Evolutionary conservation across 2,113 vertebrate species (phyloP).

Genomic region (Acrocephalus kingi): DNA sequence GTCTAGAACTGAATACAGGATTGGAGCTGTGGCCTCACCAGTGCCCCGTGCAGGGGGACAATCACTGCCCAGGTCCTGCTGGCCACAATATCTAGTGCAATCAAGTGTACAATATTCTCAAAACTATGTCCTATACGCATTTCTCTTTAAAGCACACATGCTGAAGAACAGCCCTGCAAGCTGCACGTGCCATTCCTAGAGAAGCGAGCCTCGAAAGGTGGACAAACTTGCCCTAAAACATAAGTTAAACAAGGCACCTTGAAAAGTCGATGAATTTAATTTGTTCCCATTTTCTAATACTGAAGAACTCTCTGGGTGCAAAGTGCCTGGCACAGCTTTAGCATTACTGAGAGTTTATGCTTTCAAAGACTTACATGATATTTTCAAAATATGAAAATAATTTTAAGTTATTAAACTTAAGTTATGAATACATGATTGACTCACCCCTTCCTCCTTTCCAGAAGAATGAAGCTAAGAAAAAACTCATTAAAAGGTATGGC

Average conservation of each 20-base stretch:
- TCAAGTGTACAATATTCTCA: background rate
- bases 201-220: background rate
- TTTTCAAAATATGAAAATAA: background rate
- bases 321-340: background rate
- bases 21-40: accelerated
- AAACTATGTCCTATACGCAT: background rate
- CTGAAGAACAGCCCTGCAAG: background rate
- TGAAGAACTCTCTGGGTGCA: background rate
- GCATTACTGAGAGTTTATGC: background rate
- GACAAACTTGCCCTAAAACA: background rate
- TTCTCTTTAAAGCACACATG: background rate
- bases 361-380: background rate
- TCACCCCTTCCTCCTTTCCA: background rate
- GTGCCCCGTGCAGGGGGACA: accelerated
- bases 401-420: background rate
- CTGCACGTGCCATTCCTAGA: background rate
- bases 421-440: accelerated
- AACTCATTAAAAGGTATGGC: background rate
- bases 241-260: background rate
- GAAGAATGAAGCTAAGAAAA: background rate
- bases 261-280: background rate
- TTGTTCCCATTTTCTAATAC: background rate
- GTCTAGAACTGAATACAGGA: background rate
- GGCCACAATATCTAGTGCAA: background rate
- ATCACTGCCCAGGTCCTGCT: background rate